A percentile compares a stretch with the other conserved stretches of the same genome.
Evolutionary conservation across 92 coral and sea anemone species (phyloP).

Genomic region (Epizoanthus stellaris): DNA sequence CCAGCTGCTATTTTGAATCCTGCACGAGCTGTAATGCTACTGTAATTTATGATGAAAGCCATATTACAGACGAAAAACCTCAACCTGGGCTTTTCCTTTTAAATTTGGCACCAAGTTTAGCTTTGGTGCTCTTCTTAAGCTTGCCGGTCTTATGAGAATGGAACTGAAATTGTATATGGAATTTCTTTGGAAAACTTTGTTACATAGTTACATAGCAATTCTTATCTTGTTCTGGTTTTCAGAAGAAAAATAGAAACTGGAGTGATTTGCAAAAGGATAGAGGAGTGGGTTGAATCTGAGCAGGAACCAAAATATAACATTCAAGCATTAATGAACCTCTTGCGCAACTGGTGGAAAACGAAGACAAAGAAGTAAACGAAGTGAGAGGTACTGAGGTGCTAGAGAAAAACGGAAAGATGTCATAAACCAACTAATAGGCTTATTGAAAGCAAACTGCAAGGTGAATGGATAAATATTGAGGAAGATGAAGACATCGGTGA

Average conservation of each 20-base stretch:
- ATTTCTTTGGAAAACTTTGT: too few species aligned
- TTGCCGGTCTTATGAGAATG: too few species aligned
- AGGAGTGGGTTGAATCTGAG: background rate
- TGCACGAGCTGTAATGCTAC: too few species aligned
- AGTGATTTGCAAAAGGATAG: background rate
- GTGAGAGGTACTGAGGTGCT: background rate
- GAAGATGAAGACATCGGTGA: background rate
- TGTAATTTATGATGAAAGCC: too few species aligned
- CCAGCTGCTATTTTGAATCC: too few species aligned
- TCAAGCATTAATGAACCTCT: background rate
- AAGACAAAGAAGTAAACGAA: background rate
- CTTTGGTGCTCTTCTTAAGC: too few species aligned
- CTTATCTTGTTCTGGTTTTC: conserved; percentile 2
- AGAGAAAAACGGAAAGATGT: background rate
- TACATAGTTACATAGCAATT: background rate
- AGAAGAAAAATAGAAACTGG: background rate
- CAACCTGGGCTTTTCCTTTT: too few species aligned
- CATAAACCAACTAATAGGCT: background rate
- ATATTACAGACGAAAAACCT: too few species aligned
- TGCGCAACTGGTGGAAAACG: too few species aligned
- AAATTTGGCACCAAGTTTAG: too few species aligned
- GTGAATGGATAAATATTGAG: background rate
- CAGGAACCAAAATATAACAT: conserved; percentile 1
- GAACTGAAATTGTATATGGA: too few species aligned
- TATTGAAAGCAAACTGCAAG: conserved; percentile 10